These are phyloP conservation scores for Novumbra hubbsi DNA, from an alignment of 2,797 vertebrate genomes.

Conservation along the genomic window DNA sequence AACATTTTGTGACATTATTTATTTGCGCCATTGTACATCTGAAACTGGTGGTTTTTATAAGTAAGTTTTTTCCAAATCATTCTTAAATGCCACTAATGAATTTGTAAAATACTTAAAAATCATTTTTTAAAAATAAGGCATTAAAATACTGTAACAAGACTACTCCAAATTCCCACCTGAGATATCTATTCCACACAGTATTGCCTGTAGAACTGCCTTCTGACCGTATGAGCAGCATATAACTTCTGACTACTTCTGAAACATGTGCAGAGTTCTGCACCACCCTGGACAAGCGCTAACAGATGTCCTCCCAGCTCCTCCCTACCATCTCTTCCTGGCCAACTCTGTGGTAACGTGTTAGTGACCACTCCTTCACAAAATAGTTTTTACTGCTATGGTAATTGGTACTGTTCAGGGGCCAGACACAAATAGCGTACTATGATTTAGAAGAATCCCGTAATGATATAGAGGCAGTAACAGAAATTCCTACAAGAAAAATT, in stretches of 20 bases:
- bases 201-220: not conserved
- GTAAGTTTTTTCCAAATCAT: no score
- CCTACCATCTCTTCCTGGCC: constrained; percentile 44
- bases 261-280: constrained; percentile 72
- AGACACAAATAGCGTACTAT: constrained; percentile 20
- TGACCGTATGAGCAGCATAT: constrained; percentile 26
- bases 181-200: not conserved
- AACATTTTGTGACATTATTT: no score
- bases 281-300: constrained; percentile 74
- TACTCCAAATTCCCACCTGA: no score
- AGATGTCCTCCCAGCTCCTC: constrained; percentile 75
- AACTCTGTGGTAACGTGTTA: constrained; percentile 67
- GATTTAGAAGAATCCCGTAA: constrained; percentile 19
- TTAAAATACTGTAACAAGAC: no score
- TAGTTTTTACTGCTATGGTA: constrained; percentile 58
- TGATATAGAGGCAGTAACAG: not conserved
- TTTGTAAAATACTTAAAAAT: no score
- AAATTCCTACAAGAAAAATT: constrained; percentile 22
- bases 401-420: constrained; percentile 33
- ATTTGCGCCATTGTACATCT: no score
- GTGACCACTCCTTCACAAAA: constrained; percentile 59
- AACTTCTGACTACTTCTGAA: no score
- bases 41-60: no score
- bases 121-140: no score
- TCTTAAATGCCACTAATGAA: no score